Percentiles rank a stretch among this genome's conserved stretches.
Conservation (phyloP, 2,888 invertebrate species). For the Lobophora halterata region DNA sequence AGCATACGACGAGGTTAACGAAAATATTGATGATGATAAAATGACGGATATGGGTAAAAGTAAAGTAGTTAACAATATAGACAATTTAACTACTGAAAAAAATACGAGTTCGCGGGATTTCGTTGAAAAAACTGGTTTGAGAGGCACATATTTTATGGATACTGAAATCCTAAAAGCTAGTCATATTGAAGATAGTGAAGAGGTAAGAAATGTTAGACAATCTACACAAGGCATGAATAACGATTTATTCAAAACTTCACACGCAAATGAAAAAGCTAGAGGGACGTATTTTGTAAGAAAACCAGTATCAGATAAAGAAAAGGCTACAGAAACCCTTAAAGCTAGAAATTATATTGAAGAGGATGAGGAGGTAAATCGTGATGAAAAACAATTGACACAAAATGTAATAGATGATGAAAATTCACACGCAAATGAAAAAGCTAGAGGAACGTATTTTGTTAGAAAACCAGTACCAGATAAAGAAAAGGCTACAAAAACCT, state of each 20-base stretch:
- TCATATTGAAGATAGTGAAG: slow-evolving; percentile 18
- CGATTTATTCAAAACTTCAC: no score
- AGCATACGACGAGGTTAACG: not conserved
- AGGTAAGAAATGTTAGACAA: slow-evolving; percentile 2
- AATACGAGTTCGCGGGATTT: not conserved
- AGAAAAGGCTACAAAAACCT: no score
- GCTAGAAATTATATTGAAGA: no score
- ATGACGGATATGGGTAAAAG: not conserved
- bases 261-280: no score
- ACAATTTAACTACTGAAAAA: slow-evolving; percentile 6
- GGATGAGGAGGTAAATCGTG: no score
- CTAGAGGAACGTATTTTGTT: slow-evolving; percentile 7
- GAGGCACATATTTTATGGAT: slow-evolving; percentile 1
- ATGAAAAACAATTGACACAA: not conserved
- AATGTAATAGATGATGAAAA: not conserved
- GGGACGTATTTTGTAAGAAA: slow-evolving; percentile 2
- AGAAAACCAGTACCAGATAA: slow-evolving; percentile 10
- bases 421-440: not conserved
- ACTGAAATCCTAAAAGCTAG: slow-evolving; percentile 9
- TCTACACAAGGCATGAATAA: no score
- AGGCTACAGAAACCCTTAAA: no score
- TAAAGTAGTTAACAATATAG: not conserved
- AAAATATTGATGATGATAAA: no score
- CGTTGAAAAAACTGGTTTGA: not conserved
- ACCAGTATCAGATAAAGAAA: not conserved